Conservation (phyloP, 2,113 vertebrate species). For the Gallinago jamesoni region DNA sequence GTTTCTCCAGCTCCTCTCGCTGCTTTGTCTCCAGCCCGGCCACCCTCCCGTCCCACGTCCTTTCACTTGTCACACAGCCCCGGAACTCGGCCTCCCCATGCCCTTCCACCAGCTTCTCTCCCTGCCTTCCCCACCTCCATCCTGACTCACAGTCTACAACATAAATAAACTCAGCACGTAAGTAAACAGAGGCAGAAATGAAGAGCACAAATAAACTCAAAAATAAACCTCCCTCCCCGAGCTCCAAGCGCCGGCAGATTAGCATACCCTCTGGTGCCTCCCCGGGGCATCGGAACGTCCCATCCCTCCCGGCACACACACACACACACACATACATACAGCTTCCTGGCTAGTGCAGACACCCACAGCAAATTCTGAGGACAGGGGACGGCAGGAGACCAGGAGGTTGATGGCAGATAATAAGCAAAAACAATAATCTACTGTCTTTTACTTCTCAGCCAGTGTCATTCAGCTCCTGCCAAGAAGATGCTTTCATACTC, state of each 20-base stretch:
- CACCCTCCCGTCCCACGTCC: not conserved
- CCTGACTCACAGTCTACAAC: slow-evolving; percentile 74
- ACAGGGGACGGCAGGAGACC: slow-evolving; percentile 75
- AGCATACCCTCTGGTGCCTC: slow-evolving; percentile 34
- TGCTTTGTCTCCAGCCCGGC: slow-evolving; percentile 27
- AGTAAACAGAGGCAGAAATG: slow-evolving; percentile 76
- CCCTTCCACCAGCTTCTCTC: slow-evolving; percentile 40
- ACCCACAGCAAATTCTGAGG: slow-evolving; percentile 72
- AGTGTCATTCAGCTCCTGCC: slow-evolving; percentile 77
- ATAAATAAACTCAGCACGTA: slow-evolving; percentile 75
- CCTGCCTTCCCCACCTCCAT: slow-evolving; percentile 64
- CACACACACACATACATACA: not conserved
- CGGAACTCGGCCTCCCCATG: not conserved
- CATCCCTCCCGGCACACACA: not conserved
- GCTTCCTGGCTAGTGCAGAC: slow-evolving; percentile 64
- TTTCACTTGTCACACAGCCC: slow-evolving; percentile 36
- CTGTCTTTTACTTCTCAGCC: slow-evolving; percentile 78
- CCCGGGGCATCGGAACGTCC: not conserved
- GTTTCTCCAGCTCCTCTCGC: slow-evolving; percentile 1
- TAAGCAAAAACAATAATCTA: slow-evolving; percentile 81
- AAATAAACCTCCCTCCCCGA: slow-evolving; percentile 48
- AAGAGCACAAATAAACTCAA: slow-evolving; percentile 75
- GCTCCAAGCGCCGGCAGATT: slow-evolving; percentile 23
- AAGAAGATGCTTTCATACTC: slow-evolving; percentile 79
- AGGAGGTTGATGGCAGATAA: slow-evolving; percentile 80